These are phyloP conservation scores for Philopotamus ludificatus DNA, from an alignment of 1,140 invertebrate species.

Conservation along the genomic window DNA sequence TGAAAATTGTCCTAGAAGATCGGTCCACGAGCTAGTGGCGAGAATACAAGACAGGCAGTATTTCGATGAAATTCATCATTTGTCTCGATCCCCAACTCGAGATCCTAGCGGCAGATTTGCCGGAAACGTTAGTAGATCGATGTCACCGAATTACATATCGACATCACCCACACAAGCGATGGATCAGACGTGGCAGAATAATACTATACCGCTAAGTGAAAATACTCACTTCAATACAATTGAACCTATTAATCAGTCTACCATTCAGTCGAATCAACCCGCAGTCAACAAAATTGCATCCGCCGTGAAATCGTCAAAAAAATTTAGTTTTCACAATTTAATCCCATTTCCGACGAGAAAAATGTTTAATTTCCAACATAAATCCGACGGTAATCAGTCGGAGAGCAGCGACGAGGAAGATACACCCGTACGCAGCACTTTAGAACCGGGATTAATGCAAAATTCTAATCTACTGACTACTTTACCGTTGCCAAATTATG, in stretches of 20 bases:
- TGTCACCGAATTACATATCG: conserved; percentile 33
- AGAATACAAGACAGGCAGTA: conserved; percentile 56
- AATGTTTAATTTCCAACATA: conserved; percentile 51
- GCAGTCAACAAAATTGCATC: conserved; percentile 42
- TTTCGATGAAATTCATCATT: conserved; percentile 36
- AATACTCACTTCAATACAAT: conserved; percentile 40
- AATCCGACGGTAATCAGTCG: conserved; percentile 54
- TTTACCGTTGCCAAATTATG: conserved; percentile 55
- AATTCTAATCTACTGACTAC: conserved; percentile 57
- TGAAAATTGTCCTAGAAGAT: conserved; percentile 48
- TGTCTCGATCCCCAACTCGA: conserved; percentile 34
- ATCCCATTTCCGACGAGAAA: conserved; percentile 56
- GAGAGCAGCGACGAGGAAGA: conserved; percentile 62
- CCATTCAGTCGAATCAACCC: conserved; percentile 39
- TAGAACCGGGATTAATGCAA: conserved; percentile 56
- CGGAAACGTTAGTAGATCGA: conserved; percentile 29
- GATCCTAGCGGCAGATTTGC: conserved; percentile 28
- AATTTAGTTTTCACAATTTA: conserved; percentile 55
- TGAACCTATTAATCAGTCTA: conserved; percentile 33
- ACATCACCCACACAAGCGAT: conserved; percentile 18
- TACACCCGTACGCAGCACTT: conserved; percentile 52
- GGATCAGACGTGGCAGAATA: conserved; percentile 33
- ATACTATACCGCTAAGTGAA: conserved; percentile 40
- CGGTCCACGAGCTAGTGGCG: conserved; percentile 61
- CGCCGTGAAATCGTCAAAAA: conserved; percentile 47